Conservation (phyloP, 1,140 invertebrate species). For the Plectrocnemia conspersa region DNA sequence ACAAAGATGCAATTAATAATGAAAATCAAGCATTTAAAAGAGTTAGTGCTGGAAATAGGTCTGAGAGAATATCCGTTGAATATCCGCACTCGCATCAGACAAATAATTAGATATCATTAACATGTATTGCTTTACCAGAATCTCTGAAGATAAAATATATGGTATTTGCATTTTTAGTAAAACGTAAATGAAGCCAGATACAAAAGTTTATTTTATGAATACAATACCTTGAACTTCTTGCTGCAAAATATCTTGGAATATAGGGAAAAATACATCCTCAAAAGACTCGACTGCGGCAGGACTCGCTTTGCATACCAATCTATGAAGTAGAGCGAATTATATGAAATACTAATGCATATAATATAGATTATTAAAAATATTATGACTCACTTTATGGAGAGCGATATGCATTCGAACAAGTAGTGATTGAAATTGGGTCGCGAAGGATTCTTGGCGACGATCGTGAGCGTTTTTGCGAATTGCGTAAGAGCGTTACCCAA, state of each 20-base stretch:
- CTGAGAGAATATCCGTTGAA: too few species aligned
- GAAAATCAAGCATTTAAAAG: not conserved
- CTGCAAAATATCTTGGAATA: slow-evolving; percentile 88
- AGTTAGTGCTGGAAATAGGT: not conserved
- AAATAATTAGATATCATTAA: too few species aligned
- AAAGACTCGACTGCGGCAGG: slow-evolving; percentile 77
- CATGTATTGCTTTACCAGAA: too few species aligned
- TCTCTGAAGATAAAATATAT: too few species aligned
- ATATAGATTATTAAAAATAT: slow-evolving; percentile 7
- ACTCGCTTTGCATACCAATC: slow-evolving; percentile 80
- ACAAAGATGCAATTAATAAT: not conserved
- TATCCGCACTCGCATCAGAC: too few species aligned
- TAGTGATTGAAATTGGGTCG: slow-evolving; percentile 98
- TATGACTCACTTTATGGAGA: slow-evolving; percentile 70
- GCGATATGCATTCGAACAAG: slow-evolving; percentile 88
- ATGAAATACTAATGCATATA: slow-evolving; percentile 3
- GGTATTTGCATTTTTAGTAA: too few species aligned
- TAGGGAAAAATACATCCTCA: slow-evolving; percentile 86
- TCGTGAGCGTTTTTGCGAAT: slow-evolving; percentile 75
- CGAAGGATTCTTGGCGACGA: slow-evolving; percentile 91
- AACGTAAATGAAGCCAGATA: too few species aligned
- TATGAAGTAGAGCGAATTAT: slow-evolving; percentile 42
- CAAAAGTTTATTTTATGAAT: too few species aligned
- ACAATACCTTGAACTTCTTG: slow-evolving; percentile 91
- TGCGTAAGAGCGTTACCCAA: slow-evolving; percentile 74